Evolutionary conservation across 2,888 invertebrate species (phyloP), one percentile per base, ranked within the genome.

Genomic region (Eulithis testata): DNA sequence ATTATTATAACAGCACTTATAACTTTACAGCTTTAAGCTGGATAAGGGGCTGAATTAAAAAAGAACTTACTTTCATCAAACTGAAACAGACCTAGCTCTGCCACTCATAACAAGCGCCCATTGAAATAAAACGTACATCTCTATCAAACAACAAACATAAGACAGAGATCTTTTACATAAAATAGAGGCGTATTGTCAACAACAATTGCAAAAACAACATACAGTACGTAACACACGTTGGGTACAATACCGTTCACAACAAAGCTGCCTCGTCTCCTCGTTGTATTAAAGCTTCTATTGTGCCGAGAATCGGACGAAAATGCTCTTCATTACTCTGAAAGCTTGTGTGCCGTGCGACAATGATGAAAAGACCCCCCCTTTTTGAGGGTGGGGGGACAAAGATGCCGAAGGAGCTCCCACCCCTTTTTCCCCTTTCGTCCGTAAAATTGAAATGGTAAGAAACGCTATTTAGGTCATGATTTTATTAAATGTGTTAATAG

Each of bases 311-410:
- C 92, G 93, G 91, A 93, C 93, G 92, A 93, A 93, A 93, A 93
- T 93, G 91, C 93, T 93, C 93, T 93, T 93, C 93, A 93, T 93
- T 93, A 93, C 91, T 89, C 87, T 93, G 93, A 93, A 93, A 93
- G 93, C 93, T 91, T 89, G 90, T 90, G 89, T 92, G 90, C 90
- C 86, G 86, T 89, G 87, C 89, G 89, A 93, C 93, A 93, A 93
- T 92, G 86, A 88, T 76, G 82, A 81, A 81, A 77, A 73, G 80
- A 81, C 60, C 67, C 67, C 47, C 67, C 67, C 60, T 61, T 64
- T 64, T 64, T 53, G 81, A 82, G 80, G 78, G 65, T 43, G 80
- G 78, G 78, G 79, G 79, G 74, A 91, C 89, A 90, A 90, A 90
- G 90, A 88, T 81, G 78, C 82, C 82, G 87, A 89, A 87, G 90